Evolutionary conservation across 2,888 invertebrate genomes (phyloP), one percentile per base, ranked within the genome.

Genomic region (Punctoribates punctum): DNA sequence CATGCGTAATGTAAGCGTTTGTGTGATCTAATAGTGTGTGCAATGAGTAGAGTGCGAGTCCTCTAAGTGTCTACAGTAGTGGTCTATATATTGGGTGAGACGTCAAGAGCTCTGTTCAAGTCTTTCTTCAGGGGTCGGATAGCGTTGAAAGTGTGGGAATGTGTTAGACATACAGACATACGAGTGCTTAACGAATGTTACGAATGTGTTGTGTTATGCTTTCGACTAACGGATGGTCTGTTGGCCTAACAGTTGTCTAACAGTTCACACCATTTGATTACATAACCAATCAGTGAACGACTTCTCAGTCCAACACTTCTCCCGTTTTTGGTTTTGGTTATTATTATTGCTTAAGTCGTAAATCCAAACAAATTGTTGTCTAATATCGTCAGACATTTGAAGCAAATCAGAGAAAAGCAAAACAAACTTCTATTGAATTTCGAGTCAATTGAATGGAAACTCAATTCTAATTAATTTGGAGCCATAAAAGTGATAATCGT

Each of bases 131-230:
- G 65, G 65, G 65, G 70, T 70, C 42, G 70, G 38, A 70, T n/a
- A 34, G 70, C 20, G 23, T 23, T 38, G 42, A 20, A 70, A 70
- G 70, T 70, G 70, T 70, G 70, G 70, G 70, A 70, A 70, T 70
- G 70, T 70, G 70, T 42, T 42, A 23, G 38, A 62, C 34, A 34
- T 62, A 42, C 13, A 23, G 38, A 62, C 34, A 34, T 62, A 42
- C 13, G 38, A 70, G 70, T 70, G 70, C 70, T 65, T 34, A 27
- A 65, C 65, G 65, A 65, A 65, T 65, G 65, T 65, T 17, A 42
- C 42, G 42, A 42, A 20, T 60, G 25, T 60, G 25, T 29, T 60
- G 27, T 60, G 65, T 38, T 65, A 17, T 65, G 65, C 65, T 60
- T 27, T 65, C 25, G 65, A 65, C 65, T 65, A 65, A 65, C 65